Conservation (phyloP, 2,113 vertebrate genomes). For the Lipophrys pholis region DNA sequence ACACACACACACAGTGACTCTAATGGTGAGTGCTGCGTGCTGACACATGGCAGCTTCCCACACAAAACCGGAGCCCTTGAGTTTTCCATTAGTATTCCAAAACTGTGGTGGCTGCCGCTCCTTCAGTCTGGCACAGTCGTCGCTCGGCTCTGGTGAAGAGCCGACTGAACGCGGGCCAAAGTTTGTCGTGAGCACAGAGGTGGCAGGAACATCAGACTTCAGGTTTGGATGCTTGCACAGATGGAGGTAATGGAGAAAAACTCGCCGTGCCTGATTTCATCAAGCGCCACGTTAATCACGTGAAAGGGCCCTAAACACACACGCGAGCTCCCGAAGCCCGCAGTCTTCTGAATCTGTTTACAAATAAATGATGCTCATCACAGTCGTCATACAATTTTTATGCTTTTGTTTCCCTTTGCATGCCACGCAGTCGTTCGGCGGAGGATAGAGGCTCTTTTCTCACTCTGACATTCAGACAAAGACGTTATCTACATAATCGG, state of each 20-base stretch:
- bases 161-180: slow-evolving; percentile 57
- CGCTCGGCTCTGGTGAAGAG: slow-evolving; percentile 31
- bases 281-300: slow-evolving; percentile 43
- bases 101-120: slow-evolving; percentile 48
- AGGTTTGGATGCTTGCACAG: slow-evolving; percentile 37
- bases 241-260: slow-evolving; percentile 60
- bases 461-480: slow-evolving; percentile 47
- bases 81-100: slow-evolving; percentile 74
- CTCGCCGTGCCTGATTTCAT: slow-evolving; percentile 41
- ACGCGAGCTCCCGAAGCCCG: neutral
- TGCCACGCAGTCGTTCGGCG: slow-evolving; percentile 45
- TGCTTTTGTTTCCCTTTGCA: slow-evolving; percentile 62
- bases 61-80: slow-evolving; percentile 64
- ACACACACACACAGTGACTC: slow-evolving; percentile 43
- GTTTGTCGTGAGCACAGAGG: slow-evolving; percentile 47
- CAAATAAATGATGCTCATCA: slow-evolving; percentile 63
- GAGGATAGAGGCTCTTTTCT: slow-evolving; percentile 33
- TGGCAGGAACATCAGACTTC: slow-evolving; percentile 44
- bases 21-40: slow-evolving; percentile 58
- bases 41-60: slow-evolving; percentile 76
- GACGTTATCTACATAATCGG: slow-evolving; percentile 36
- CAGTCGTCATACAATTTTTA: slow-evolving; percentile 54
- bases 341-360: slow-evolving; percentile 48
- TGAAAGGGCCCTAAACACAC: slow-evolving; percentile 34
- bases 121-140: slow-evolving; percentile 59